Base-by-base conservation (phyloP, 2,888 invertebrate genomes). In the Polymixis lichenea region DNA sequence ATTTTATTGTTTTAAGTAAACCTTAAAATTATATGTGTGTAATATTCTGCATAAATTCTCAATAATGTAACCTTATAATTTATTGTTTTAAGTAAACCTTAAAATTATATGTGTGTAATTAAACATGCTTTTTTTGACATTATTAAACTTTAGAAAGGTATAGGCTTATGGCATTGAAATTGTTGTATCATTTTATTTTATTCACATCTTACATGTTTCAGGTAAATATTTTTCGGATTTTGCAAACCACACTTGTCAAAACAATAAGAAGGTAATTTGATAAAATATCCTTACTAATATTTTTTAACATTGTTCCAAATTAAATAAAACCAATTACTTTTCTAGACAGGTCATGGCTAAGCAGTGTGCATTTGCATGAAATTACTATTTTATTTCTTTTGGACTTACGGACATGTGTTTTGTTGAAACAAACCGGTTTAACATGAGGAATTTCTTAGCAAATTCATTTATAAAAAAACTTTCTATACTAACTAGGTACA, bases 61-160 rank as follows among this genome's bases (percentile, higher is more conserved):
- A 61, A 62, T n/a, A 60, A 76, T 46, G 15, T 43, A 7, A 28
- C 22, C 51, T 56, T 28, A 55, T 8, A 32, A 46, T 53, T 46
- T 25, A n/a, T 22, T 51, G 7, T n/a, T 72, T 46, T 13, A 19
- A 19, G 32, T 38, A 13, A 53, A 32, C 7, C 19, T 22, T 49
- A 15, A 55, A n/a, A 43, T 11, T 43, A 17, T 11, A 5, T 17
- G 22, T 25, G 0, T 38, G n/a, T 22, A 15, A n/a, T n/a, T n/a
- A n/a, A n/a, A n/a, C n/a, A n/a, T n/a, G 17, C 1, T 32, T 49
- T 22, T 49, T 60, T 15, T 53, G 7, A n/a, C 3, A n/a, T 28
- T 49, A 51, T 9, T 13, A 19, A 61, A 72, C 51, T 71, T 55
- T 72, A 53, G 25, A 77, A 38, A 56, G 46, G 13, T 11, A 53